These are phyloP conservation scores for Nymphicus hollandicus DNA, from an alignment of 2,113 vertebrate genomes.

Conservation along the genomic window DNA sequence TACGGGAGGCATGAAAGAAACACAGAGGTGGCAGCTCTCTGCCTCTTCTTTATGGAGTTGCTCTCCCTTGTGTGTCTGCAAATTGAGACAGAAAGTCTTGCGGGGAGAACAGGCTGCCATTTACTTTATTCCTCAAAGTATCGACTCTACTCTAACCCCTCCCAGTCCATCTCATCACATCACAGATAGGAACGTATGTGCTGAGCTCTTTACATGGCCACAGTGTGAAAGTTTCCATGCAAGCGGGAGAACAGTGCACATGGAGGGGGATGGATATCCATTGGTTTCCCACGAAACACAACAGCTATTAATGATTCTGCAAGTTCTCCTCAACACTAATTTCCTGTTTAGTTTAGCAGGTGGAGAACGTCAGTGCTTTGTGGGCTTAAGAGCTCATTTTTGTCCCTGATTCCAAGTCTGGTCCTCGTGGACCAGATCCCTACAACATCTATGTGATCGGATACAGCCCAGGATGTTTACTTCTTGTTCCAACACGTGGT, in stretches of 20 bases:
- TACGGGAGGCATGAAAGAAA: not conserved
- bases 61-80: not conserved
- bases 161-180: not conserved
- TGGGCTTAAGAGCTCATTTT: not conserved
- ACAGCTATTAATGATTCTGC: not conserved
- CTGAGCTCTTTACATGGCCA: not conserved
- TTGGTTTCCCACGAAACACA: not conserved
- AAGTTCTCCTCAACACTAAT: not conserved
- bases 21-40: not conserved
- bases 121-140: not conserved
- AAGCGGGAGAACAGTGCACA: not conserved
- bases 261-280: not conserved
- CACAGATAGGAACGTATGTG: not conserved
- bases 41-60: rapidly evolving
- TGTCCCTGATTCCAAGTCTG: not conserved
- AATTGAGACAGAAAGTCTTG: not conserved
- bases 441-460: not conserved
- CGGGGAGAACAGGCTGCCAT: not conserved
- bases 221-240: not conserved
- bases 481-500: not conserved
- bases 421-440: not conserved
- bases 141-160: not conserved
- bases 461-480: not conserved
- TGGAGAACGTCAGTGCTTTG: not conserved
- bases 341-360: conserved; percentile 21